phyloP scores from a whole-genome alignment of 2,888 invertebrate species.

The Protodeltote pygarga region DNA sequence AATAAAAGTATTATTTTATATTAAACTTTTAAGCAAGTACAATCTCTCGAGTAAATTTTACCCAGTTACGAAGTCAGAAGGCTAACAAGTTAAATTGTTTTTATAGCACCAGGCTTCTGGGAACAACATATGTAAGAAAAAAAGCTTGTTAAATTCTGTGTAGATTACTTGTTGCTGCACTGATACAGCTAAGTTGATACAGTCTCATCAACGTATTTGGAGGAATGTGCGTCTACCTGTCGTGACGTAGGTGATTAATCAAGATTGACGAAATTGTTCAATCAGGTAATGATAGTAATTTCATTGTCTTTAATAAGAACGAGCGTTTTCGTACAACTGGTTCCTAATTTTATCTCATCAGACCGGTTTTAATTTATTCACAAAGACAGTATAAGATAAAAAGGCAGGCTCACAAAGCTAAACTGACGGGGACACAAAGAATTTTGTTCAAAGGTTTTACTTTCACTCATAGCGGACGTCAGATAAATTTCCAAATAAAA shows the following conservation, averaged over 20 bases:
- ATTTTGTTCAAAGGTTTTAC: slow-evolving; percentile 51
- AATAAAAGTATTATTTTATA: slow-evolving; percentile 30
- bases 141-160: slow-evolving; percentile 20
- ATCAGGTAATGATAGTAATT: slow-evolving; percentile 5
- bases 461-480: slow-evolving; percentile 58
- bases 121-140: slow-evolving; percentile 36
- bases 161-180: slow-evolving; percentile 39
- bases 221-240: slow-evolving; percentile 9
- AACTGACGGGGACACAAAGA: slow-evolving; percentile 55
- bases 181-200: slow-evolving; percentile 11
- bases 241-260: slow-evolving; percentile 8
- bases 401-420: slow-evolving; percentile 46
- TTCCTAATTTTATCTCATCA: slow-evolving; percentile 42
- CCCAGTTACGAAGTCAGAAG: slow-evolving; percentile 27
- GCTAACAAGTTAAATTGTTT: slow-evolving; percentile 40
- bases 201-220: slow-evolving; percentile 13
- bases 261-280: slow-evolving; percentile 11
- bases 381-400: slow-evolving; percentile 44
- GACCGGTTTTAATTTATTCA: slow-evolving; percentile 51
- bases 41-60: slow-evolving; percentile 31
- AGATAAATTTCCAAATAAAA: slow-evolving; percentile 74
- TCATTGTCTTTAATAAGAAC: slow-evolving; percentile 16
- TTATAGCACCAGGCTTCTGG: slow-evolving; percentile 30
- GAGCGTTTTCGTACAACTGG: slow-evolving; percentile 18
- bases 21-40: slow-evolving; percentile 23